Conservation (phyloP, 1,140 invertebrate genomes). For the Sarcophaga peregrina region DNA sequence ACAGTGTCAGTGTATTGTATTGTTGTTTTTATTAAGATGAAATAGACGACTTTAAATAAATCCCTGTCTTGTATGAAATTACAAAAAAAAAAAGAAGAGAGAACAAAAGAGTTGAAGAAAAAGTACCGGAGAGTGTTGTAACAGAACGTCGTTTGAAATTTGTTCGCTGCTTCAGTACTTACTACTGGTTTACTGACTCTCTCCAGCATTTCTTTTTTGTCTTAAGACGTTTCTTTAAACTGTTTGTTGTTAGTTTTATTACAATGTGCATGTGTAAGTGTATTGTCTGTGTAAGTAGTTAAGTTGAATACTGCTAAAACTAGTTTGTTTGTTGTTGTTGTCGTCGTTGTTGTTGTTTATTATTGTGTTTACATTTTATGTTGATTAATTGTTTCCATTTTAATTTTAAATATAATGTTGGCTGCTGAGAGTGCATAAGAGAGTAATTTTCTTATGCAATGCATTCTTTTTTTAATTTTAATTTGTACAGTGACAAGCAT, state of each 20-base stretch:
- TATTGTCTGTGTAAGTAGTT: not conserved
- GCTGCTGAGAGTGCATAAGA: not conserved
- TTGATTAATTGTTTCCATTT: constrained; percentile 37
- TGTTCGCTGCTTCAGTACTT: not conserved
- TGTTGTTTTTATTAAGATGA: constrained; percentile 25
- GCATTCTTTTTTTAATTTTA: too few relatives aligned
- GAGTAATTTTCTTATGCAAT: not conserved
- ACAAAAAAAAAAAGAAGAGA: too few relatives aligned
- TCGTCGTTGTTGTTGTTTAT: too few relatives aligned
- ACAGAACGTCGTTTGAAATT: not conserved
- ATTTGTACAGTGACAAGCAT: too few relatives aligned
- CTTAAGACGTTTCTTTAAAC: not conserved
- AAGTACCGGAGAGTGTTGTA: not conserved
- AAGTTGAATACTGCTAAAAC: not conserved
- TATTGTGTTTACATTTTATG: constrained; percentile 26
- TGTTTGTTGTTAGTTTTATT: not conserved
- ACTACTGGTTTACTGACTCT: not conserved
- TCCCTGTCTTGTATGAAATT: constrained; percentile 25
- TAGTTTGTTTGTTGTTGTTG: too few relatives aligned
- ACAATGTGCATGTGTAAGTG: not conserved
- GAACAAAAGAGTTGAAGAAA: not conserved
- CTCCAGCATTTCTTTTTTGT: not conserved
- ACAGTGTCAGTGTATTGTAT: not conserved
- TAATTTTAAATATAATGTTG: constrained; percentile 23
- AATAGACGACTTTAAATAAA: constrained; percentile 40